Conservation (phyloP, 1,140 invertebrate genomes). For the Lanistes nyassanus region DNA sequence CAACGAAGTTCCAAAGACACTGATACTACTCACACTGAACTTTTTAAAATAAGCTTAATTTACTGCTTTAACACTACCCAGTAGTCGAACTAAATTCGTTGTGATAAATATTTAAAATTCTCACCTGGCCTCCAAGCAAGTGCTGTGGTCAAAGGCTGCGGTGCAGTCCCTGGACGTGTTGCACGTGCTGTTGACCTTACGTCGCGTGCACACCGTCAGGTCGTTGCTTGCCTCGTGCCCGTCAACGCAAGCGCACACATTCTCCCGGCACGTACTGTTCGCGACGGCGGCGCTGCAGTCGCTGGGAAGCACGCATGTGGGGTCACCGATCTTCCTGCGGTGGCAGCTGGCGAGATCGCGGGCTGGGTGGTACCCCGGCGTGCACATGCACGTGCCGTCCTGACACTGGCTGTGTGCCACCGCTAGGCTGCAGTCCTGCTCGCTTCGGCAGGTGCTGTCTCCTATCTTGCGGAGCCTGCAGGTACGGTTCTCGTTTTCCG, state of each 20-base stretch:
- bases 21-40: too few relatives aligned
- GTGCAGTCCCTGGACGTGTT: conserved; percentile 27
- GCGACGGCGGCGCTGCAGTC: conserved; percentile 37
- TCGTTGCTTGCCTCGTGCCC: conserved; percentile 24
- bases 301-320: neutral
- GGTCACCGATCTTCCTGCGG: conserved; percentile 12
- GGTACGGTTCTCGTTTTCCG: neutral
- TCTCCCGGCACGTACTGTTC: conserved; percentile 33
- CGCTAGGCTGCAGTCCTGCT: conserved; percentile 34
- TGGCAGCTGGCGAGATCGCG: conserved; percentile 18
- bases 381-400: conserved; percentile 31
- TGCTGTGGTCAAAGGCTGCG: conserved; percentile 33
- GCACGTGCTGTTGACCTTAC: conserved; percentile 24
- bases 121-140: conserved; percentile 26
- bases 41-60: too few relatives aligned
- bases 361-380: conserved; percentile 15
- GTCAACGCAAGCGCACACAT: conserved; percentile 24
- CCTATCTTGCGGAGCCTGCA: conserved; percentile 17
- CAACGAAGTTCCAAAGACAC: too few relatives aligned
- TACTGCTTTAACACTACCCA: too few relatives aligned
- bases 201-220: conserved; percentile 23
- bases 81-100: too few relatives aligned
- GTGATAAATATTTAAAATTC: neutral
- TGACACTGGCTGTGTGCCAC: conserved; percentile 33
- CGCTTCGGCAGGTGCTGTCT: conserved; percentile 25